Evolutionary conservation across 2,797 vertebrate species (phyloP), one percentile per base, ranked within the genome.

Genomic region (Scleropages formosus): DNA sequence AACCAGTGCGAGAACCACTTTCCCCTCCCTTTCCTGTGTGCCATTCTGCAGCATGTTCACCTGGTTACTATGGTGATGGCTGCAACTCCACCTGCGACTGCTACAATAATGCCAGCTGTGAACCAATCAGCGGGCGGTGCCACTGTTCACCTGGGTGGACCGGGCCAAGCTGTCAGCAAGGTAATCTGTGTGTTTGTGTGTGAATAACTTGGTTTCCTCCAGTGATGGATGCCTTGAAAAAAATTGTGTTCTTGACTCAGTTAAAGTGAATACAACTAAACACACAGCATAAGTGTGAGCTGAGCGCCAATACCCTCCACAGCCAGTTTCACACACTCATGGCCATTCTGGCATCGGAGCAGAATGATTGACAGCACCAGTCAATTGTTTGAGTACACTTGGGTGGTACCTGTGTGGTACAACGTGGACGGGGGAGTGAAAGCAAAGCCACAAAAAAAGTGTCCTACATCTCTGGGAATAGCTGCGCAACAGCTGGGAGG

Each of bases 21-120:
- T 62, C 10, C 58, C 46, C 15, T 51, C 24, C 70, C 51, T 26
- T 51, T 24, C 65, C n/a, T 59, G 49, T 53, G 1, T 58, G 27
- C 61, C 60, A 65, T 77, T 73, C 79, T 65, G 1, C 80, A 95
- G 94, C 69, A 0, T 95, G 94, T 79, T 88, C 69, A 0, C 75
- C 82, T 70, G 85, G 86, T 74, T 88, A 78, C 4, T 93, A 89
- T 0, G 93, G 94, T 4, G 78, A 85, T 72, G 86, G 87, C 75
- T 95, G 94, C 82, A 91, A 85, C 87, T 89, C 84, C 79, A 74
- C 69, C 8, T 95, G 94, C 78, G 13, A 12, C 67, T 95, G 94
- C 49, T 85, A 78, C 77, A 90, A 95, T 0, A 85, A 90, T 0
- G 92, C 90, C 1, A 84, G 85, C 53, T 95, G 94, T 76, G 77